These are phyloP conservation scores for Octomys mimax DNA, from an alignment of 2,797 vertebrate species.

Conservation along the genomic window DNA sequence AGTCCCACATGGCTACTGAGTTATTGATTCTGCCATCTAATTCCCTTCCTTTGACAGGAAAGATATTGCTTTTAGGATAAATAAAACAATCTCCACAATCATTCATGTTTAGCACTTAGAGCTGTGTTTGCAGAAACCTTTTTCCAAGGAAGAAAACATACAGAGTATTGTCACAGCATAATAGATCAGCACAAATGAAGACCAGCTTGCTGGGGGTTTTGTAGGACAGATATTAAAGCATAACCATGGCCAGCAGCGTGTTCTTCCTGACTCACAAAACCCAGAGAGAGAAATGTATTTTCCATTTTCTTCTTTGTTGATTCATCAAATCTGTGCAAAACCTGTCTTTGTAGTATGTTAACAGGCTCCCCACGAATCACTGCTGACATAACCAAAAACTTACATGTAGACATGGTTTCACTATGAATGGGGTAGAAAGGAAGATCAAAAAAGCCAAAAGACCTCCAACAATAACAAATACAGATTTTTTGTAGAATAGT, in stretches of 20 bases:
- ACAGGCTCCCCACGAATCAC: background rate
- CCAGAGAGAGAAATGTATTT: conserved; percentile 35
- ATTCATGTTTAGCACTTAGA: conserved; percentile 79
- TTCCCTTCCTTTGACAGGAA: conserved; percentile 87
- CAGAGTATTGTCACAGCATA: conserved; percentile 51
- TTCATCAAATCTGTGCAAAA: conserved; percentile 64
- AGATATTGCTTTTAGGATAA: conserved; percentile 88
- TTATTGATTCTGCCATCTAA: conserved; percentile 90
- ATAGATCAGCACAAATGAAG: conserved; percentile 71
- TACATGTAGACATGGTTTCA: conserved; percentile 48
- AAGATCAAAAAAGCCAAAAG: conserved; percentile 58
- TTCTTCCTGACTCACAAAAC: conserved; percentile 62
- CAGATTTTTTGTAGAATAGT: background rate
- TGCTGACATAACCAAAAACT: conserved; percentile 44
- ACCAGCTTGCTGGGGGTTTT: conserved; percentile 42
- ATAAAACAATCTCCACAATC: conserved; percentile 87
- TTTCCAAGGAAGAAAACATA: conserved; percentile 72
- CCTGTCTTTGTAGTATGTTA: conserved; percentile 26
- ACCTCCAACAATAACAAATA: conserved; percentile 39
- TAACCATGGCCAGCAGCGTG: background rate
- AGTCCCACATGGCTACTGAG: conserved; percentile 86
- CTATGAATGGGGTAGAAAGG: background rate
- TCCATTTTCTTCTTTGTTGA: conserved; percentile 48
- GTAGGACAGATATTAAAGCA: conserved; percentile 69
- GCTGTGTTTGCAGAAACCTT: conserved; percentile 82